Evolutionary conservation across 2,797 vertebrate genomes (phyloP).

Genomic region (Chrosomus eos): DNA sequence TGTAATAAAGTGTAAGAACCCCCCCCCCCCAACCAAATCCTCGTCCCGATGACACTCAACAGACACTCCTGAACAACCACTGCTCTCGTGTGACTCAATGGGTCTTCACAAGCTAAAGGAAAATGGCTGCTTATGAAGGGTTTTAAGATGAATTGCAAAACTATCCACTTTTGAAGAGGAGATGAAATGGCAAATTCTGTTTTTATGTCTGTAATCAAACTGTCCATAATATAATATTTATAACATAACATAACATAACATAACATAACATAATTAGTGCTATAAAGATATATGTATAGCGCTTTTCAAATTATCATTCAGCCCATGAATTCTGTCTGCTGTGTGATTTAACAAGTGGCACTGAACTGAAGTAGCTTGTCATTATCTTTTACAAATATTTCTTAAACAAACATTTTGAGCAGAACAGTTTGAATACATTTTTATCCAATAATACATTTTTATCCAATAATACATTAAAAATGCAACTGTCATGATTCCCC

Average conservation of each 20-base stretch:
- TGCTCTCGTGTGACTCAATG: not conserved
- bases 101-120: not conserved
- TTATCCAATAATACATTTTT: too few relatives aligned
- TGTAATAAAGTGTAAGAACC: slow-evolving; percentile 39
- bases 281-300: too few relatives aligned
- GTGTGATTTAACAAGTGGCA: too few relatives aligned
- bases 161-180: not conserved
- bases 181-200: not conserved
- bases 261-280: too few relatives aligned
- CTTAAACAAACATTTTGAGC: not conserved
- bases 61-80: slow-evolving; percentile 29
- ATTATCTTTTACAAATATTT: not conserved
- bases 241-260: too few relatives aligned
- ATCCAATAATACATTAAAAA: accelerated
- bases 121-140: not conserved
- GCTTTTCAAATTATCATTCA: too few relatives aligned
- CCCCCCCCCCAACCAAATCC: not conserved
- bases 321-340: too few relatives aligned
- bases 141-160: not conserved
- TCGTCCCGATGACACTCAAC: slow-evolving; percentile 32
- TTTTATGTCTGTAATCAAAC: not conserved
- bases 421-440: not conserved
- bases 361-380: too few relatives aligned
- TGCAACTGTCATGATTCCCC: too few relatives aligned
- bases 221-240: too few relatives aligned